Evolutionary conservation across 2,797 vertebrate species (phyloP).

Genomic region (Anabacerthia variegaticeps): DNA sequence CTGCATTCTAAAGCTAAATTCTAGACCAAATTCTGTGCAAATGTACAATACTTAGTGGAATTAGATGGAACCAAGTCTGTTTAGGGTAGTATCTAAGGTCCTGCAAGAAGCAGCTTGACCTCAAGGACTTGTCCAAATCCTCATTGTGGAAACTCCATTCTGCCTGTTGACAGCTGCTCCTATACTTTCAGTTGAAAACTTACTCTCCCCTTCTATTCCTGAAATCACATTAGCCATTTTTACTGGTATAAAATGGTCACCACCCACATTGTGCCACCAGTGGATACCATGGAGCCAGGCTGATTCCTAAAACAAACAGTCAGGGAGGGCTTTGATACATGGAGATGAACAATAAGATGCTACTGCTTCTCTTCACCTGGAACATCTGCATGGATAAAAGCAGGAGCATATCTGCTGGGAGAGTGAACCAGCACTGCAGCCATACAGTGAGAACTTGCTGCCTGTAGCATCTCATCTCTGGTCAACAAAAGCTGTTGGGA

Average conservation of each 20-base stretch:
- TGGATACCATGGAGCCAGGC: neutral
- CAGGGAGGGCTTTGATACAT: neutral
- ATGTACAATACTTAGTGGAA: neutral
- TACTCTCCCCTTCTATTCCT: neutral
- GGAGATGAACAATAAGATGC: neutral
- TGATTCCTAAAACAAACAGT: neutral
- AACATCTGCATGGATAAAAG: conserved; percentile 89
- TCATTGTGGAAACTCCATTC: neutral
- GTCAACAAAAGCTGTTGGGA: conserved; percentile 86
- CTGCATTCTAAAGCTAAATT: neutral
- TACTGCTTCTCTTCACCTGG: conserved; percentile 79
- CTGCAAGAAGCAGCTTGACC: neutral
- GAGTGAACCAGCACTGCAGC: conserved; percentile 86
- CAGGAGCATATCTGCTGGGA: conserved; percentile 80
- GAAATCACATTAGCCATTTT: neutral
- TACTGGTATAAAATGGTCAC: neutral
- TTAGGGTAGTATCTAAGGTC: neutral
- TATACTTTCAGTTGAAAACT: neutral
- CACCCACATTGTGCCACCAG: neutral
- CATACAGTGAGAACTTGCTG: conserved; percentile 87
- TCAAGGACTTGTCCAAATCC: neutral
- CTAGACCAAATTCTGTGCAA: neutral
- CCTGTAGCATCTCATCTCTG: conserved; percentile 88
- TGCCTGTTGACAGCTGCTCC: neutral
- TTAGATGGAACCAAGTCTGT: neutral